Base-by-base conservation (phyloP, 2,797 vertebrate genomes). In the Aulostomus chinensis region DNA sequence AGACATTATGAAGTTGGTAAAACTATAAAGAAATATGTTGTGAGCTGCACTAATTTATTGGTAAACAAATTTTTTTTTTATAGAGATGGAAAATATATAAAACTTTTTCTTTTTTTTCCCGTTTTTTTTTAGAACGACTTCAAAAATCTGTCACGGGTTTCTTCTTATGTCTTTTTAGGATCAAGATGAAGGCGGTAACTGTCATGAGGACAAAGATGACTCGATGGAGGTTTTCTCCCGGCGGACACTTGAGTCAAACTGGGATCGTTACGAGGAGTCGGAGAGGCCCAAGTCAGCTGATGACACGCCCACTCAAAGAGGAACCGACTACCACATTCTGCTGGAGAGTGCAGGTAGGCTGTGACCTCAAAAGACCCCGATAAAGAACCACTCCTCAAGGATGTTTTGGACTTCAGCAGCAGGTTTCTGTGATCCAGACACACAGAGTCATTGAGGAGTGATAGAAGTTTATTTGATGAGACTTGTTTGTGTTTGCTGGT, bases 231-330 rank as follows among this genome's bases (percentile, higher is more conserved):
- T 68, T 36, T 96, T 93, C 81, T 94, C 94, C 62, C 93, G 88
- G 86, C 94, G 95, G 83, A 96, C 94, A 63, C 81, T 98, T 26
- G 68, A 91, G 72, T 93, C 95, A 21, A 97, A 97, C 80, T 96
- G 94, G 95, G 92, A 92, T 69, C 94, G 95, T 36, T 97, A 97
- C 26, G 53, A 93, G 50, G 92, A 86, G 42, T 73, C 84, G 0
- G 91, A 91, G 68, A 74, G 8, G 42, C 32, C 26, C 41, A 68
- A 83, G 46, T 30, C 40, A 0, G 70, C 66, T 1, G 92, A 93
- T n/a, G 48, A 40, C 45, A 84, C 40, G 24, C 94, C 93, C 25
- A 66, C 86, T 3, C 91, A 92, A 80, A 91, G 95, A 84, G 96
- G 96, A 69, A 78, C 89, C 0, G 94, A 98, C 58, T 98, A 93